Percentiles rank a stretch among this genome's conserved stretches.
Conservation (phyloP, 35 echinoderm and acorn worm genomes). For the Ophioderma brevispina region DNA sequence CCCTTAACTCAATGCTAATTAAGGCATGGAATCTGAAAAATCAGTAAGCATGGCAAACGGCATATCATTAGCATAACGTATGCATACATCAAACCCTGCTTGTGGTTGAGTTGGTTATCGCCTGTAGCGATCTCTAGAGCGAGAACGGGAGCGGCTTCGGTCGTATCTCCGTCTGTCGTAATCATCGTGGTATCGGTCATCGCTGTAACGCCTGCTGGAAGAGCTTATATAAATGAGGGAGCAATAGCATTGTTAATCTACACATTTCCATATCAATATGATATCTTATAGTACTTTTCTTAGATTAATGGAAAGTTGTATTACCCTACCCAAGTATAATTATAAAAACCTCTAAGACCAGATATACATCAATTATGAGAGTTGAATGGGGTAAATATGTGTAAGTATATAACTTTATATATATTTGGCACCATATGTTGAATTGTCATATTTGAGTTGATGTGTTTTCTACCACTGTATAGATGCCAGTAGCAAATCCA, state of each 20-base stretch:
- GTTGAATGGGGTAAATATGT: too few species aligned
- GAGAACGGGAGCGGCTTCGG: conserved; percentile 78
- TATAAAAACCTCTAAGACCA: too few species aligned
- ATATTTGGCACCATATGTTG: too few species aligned
- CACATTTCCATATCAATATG: too few species aligned
- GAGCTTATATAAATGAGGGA: conserved; percentile 48
- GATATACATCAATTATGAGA: too few species aligned
- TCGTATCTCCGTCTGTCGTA: conserved; percentile 31
- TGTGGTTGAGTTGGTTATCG: conserved; percentile 4
- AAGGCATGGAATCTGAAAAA: conserved; percentile 6
- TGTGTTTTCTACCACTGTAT: too few species aligned
- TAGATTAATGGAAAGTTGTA: too few species aligned
- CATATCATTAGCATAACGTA: background rate
- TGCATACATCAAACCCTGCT: background rate
- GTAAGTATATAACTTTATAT: too few species aligned
- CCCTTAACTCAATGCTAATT: background rate
- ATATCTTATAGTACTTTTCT: too few species aligned
- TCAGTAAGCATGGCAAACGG: conserved; percentile 11
- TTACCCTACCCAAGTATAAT: too few species aligned
- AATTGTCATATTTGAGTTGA: too few species aligned
- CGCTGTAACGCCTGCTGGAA: conserved; percentile 58
- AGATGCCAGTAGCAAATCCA: too few species aligned
- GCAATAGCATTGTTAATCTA: background rate
- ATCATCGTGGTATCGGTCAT: conserved; percentile 48
- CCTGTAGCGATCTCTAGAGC: conserved; percentile 52